Evolutionary conservation across 1,140 invertebrate species (phyloP).

Genomic region (Akabosia matsudoensis): DNA sequence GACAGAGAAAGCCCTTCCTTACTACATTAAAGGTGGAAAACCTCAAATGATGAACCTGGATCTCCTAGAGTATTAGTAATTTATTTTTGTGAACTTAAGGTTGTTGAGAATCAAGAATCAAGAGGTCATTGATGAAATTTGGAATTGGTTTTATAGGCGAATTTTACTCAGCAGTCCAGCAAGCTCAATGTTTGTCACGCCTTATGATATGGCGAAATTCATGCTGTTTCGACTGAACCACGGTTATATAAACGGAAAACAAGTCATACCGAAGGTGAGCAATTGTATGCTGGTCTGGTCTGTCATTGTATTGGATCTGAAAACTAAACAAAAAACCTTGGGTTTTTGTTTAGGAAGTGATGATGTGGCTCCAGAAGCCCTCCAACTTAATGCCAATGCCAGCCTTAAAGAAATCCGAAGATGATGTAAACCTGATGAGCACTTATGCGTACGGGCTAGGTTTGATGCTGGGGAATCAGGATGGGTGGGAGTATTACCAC

Average conservation of each 20-base stretch:
- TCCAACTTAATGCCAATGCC: background rate
- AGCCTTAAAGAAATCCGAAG: background rate
- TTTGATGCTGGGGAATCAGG: background rate
- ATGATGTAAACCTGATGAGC: background rate
- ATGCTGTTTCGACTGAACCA: conserved; percentile 32
- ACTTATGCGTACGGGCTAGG: background rate
- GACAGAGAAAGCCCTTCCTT: background rate
- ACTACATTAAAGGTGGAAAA: background rate
- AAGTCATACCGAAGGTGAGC: conserved; percentile 33
- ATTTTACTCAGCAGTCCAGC: background rate
- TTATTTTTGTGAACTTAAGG: background rate
- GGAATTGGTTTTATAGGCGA: background rate
- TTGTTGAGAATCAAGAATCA: background rate
- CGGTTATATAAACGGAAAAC: conserved; percentile 9
- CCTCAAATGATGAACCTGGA: background rate
- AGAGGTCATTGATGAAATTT: background rate
- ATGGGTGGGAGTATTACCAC: background rate
- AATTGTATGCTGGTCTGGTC: background rate
- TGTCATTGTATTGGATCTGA: background rate
- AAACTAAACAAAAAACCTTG: background rate
- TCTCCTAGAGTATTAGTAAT: conserved; percentile 8
- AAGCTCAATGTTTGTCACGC: conserved; percentile 14
- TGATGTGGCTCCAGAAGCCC: conserved; percentile 19
- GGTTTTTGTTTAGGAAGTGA: conserved; percentile 19
- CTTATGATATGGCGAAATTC: conserved; percentile 31